Evolutionary conservation across 1,140 invertebrate species (phyloP).

Genomic region (Drusus annulatus): DNA sequence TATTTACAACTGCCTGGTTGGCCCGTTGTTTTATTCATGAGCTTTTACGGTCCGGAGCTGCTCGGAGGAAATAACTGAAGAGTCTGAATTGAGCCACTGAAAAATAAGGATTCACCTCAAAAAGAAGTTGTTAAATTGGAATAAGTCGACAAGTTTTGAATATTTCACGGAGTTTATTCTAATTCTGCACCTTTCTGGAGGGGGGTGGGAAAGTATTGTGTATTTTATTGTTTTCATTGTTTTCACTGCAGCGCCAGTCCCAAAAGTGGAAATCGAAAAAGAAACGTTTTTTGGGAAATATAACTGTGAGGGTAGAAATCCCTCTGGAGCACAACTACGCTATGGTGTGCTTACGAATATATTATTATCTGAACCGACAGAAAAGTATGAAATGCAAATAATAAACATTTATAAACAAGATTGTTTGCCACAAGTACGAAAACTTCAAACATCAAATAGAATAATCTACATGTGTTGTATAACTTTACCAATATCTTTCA

Average conservation of each 20-base stretch:
- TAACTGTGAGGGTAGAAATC: too few relatives aligned
- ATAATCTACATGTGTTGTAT: too few relatives aligned
- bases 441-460: too few relatives aligned
- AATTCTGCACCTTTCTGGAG: background rate
- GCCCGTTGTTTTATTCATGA: constrained; percentile 50
- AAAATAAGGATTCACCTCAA: constrained; percentile 38
- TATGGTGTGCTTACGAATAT: too few relatives aligned
- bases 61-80: background rate
- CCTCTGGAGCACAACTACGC: too few relatives aligned
- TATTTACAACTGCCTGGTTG: constrained; percentile 22
- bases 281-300: too few relatives aligned
- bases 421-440: too few relatives aligned
- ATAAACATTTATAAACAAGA: too few relatives aligned
- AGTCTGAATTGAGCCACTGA: constrained; percentile 46
- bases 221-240: background rate
- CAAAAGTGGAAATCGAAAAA: too few relatives aligned
- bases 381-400: too few relatives aligned
- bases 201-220: background rate
- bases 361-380: too few relatives aligned
- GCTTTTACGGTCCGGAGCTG: constrained; percentile 20
- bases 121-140: constrained; percentile 39
- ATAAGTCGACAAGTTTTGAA: constrained; percentile 19
- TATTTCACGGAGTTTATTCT: background rate
- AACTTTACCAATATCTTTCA: too few relatives aligned
- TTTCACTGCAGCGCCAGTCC: background rate